Conservation (phyloP, 2,888 invertebrate species). For the Odontocerum albicorne region DNA sequence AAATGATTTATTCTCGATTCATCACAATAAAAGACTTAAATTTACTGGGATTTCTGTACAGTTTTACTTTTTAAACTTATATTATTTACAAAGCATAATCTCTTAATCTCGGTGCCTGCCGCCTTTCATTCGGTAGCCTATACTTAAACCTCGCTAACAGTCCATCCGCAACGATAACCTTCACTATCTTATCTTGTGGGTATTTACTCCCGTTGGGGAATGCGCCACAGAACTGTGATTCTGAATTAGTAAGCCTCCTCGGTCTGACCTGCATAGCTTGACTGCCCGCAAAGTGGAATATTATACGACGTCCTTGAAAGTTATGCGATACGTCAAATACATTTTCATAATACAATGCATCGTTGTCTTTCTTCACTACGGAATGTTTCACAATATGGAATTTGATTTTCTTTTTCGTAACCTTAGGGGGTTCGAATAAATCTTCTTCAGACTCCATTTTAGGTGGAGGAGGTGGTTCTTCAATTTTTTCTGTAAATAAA, state of each 20-base stretch:
- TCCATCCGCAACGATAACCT: constrained; percentile 47
- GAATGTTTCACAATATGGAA: constrained; percentile 24
- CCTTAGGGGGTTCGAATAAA: constrained; percentile 24
- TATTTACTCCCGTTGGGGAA: constrained; percentile 32
- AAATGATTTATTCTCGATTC: too few species aligned
- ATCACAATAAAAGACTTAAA: too few species aligned
- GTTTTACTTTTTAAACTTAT: background rate
- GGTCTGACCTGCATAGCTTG: constrained; percentile 16
- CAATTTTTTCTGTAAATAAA: constrained; percentile 39
- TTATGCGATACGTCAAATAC: constrained; percentile 25
- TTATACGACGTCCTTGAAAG: constrained; percentile 13
- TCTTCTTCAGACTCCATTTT: constrained; percentile 21
- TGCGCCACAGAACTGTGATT: constrained; percentile 13
- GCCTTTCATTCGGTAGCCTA: constrained; percentile 43
- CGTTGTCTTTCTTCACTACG: constrained; percentile 24
- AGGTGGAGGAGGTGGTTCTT: constrained; percentile 36
- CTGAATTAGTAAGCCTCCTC: constrained; percentile 6
- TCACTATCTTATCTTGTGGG: constrained; percentile 27
- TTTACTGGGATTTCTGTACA: too few species aligned
- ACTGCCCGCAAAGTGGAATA: constrained; percentile 25
- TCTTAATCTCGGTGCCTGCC: constrained; percentile 50
- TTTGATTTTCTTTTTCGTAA: constrained; percentile 28
- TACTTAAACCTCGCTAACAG: constrained; percentile 52
- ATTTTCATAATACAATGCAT: constrained; percentile 9
- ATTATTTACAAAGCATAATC: constrained; percentile 46